These are phyloP conservation scores for Edolisoma coerulescens DNA, from an alignment of 2,113 vertebrate genomes.

Conservation along the genomic window DNA sequence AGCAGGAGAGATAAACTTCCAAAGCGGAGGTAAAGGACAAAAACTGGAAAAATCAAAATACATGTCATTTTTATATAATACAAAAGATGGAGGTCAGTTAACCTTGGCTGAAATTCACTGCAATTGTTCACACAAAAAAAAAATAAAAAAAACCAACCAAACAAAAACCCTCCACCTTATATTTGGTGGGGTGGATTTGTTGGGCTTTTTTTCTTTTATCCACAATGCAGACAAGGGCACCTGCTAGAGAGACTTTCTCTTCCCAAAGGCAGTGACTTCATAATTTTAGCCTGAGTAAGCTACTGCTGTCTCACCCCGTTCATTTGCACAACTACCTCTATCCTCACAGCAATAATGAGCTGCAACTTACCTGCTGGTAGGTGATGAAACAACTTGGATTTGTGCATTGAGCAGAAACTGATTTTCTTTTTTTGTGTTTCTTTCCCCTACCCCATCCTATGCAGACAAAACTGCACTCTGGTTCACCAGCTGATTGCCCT, in stretches of 20 bases:
- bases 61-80: background rate
- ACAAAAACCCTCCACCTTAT: background rate
- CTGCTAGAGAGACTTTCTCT: background rate
- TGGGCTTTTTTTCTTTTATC: background rate
- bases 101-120: background rate
- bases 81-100: background rate
- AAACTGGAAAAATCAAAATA: background rate
- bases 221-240: background rate
- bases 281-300: background rate
- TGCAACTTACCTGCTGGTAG: background rate
- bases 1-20: background rate
- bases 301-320: background rate
- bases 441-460: background rate
- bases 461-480: background rate
- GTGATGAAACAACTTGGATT: background rate
- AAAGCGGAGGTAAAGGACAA: background rate
- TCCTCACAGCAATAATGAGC: background rate
- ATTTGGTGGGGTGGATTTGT: background rate
- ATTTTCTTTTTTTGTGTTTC: background rate
- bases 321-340: background rate
- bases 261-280: background rate
- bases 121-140: background rate
- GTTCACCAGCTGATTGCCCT: background rate
- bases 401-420: background rate
- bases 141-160: background rate